These are phyloP conservation scores for Psilopsiagon aurifrons DNA, from an alignment of 2,113 vertebrate genomes.

Conservation along the genomic window DNA sequence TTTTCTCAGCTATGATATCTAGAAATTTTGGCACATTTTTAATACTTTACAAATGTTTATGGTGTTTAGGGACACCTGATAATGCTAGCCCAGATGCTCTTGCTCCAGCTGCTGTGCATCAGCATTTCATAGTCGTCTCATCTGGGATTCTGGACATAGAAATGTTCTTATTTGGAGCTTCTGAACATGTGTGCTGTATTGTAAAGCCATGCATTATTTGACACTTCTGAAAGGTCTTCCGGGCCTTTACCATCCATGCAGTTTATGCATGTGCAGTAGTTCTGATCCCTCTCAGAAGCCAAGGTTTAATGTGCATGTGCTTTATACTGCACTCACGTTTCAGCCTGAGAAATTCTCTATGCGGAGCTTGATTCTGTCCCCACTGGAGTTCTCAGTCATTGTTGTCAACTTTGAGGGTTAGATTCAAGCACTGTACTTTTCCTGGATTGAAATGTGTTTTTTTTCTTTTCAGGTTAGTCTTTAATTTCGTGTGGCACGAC, in stretches of 20 bases:
- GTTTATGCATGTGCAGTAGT: neutral
- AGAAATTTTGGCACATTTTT: neutral
- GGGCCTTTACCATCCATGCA: neutral
- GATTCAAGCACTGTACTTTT: neutral
- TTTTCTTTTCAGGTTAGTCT: slow-evolving; percentile 25
- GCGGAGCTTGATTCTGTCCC: neutral
- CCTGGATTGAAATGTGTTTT: neutral
- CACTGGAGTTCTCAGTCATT: neutral
- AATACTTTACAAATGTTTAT: neutral
- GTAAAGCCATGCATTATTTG: neutral
- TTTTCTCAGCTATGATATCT: neutral
- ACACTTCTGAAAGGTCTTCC: neutral
- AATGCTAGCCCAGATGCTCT: neutral
- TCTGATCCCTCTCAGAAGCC: neutral
- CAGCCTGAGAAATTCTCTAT: neutral
- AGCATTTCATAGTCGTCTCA: neutral
- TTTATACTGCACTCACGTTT: neutral
- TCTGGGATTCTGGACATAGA: neutral
- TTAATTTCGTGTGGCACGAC: neutral
- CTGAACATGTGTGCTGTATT: neutral
- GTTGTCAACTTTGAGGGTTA: neutral
- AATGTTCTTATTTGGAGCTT: neutral
- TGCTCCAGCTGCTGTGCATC: slow-evolving; percentile 13
- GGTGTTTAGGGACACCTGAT: neutral
- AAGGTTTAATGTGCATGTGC: neutral